Evolutionary conservation across 1,140 invertebrate species (phyloP), one percentile per base, ranked within the genome.

Genomic region (Hycleus cichorii): DNA sequence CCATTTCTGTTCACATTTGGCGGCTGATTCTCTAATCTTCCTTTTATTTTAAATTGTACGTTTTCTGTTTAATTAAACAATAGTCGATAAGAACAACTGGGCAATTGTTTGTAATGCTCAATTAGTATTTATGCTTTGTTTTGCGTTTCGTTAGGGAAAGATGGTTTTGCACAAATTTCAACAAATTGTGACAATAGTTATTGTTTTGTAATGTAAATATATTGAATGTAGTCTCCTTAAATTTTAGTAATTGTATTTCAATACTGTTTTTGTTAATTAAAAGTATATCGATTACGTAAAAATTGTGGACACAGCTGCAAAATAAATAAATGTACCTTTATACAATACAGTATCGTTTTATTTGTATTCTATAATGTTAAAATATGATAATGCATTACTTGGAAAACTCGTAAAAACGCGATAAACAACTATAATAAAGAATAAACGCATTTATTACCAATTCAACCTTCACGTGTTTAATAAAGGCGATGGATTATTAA

Each of bases 281-380:
- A 60, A 49, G 53, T 60, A 32, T 32, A 32, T 7, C 32, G 32
- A 32, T 58, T 59, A 62, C 57, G 46, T 57, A 57, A 50, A 32
- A 32, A 62, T 59, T 64, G 59, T 64, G 63, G 57, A 59, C 62
- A 64, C 63, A 64, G 60, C 57, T 62, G 60, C 60, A 62, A 64
- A 32, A 58, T 53, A 43, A 64, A 52, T 64, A 57, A 64, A 64
- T 62, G 63, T 64, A 64, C 60, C 59, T 64, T 64, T 64, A 58
- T 64, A 64, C 59, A 56, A 42, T 32, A 32, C 18, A 32, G 7
- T 5, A 32, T 4, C 32, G 32, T 7, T 32, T 32, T 32, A 32
- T 32, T 32, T 32, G 4, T 3, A 32, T 7, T 32, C 4, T 32
- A 18, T 18, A 18, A 18, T 18, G 40, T 42, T 32, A 18, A 18